Evolutionary conservation across 2,113 vertebrate genomes (phyloP), one percentile per base, ranked within the genome.

Genomic region (Sardina pilchardus): DNA sequence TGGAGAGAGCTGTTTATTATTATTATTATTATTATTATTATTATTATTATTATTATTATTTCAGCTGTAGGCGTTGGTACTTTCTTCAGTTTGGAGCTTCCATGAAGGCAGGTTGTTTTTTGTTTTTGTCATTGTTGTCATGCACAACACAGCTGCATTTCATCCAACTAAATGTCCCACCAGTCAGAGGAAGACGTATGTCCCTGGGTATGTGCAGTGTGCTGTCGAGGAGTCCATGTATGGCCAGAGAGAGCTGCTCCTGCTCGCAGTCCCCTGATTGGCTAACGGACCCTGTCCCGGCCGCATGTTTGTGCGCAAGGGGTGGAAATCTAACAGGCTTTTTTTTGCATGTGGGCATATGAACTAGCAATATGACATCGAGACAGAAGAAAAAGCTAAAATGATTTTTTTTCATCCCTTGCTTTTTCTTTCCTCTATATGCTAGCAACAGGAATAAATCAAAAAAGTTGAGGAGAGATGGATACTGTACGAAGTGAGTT

Each of bases 361-460:
- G 36, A 56, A 83, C 21, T 59, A 53, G 48, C 82, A 83, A 59
- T 42, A 83, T 78, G 30, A 36, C 71, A 78, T 78, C 16, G 30
- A 78, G 30, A 78, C 63, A 21, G 6, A 59, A 59, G 81, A 59
- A 47, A n/a, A 42, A n/a, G 43, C 47, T 83, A 47, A 21, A 53
- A n/a, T 26, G 59, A 56, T 5, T 63, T 63, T n/a, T 71, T 71
- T 71, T 34, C 17, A 12, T 39, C 53, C 14, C 16, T 56, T 56
- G 16, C 53, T 4, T 78, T 34, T 36, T 36, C 30, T 16, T 78
- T 14, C 30, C 6, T 78, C 30, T 36, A 14, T 78, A 34, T 36
- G 71, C 34, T 24, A 63, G 26, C 59, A 63, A 8, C 59, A 63
- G 59, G 16, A 21, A n/a, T 63, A 8, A 24, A 63, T 63, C n/a